phyloP scores from a whole-genome alignment of 2,888 invertebrate species.

The Oasisia sp. region DNA sequence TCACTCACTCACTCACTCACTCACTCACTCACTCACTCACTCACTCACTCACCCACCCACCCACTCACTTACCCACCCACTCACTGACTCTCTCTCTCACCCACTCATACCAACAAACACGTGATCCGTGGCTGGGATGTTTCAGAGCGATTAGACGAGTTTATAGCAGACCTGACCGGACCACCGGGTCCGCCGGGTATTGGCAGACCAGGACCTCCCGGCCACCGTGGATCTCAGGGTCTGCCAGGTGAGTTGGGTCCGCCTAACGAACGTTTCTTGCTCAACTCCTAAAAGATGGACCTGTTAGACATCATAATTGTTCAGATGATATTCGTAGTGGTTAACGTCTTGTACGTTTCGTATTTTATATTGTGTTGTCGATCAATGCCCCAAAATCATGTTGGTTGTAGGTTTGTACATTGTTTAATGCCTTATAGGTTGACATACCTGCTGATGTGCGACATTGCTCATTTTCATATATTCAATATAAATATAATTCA shows the following conservation, averaged over 20 bases:
- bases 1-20: too few relatives aligned
- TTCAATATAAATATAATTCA: too few relatives aligned
- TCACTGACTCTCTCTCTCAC: too few relatives aligned
- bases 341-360: neutral
- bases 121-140: neutral
- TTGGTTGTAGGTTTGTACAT: neutral
- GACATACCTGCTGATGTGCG: neutral
- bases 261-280: neutral
- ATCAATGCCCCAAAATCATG: too few relatives aligned
- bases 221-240: constrained; percentile 33
- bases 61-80: too few relatives aligned
- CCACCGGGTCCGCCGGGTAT: constrained; percentile 34
- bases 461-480: neutral
- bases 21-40: too few relatives aligned
- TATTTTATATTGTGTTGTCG: too few relatives aligned
- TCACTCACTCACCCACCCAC: too few relatives aligned
- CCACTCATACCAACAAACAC: neutral
- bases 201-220: constrained; percentile 32
- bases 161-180: constrained; percentile 31
- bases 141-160: constrained; percentile 36
- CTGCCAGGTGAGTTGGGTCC: constrained; percentile 31
- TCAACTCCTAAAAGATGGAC: neutral
- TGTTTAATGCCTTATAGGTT: neutral
- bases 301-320: neutral
- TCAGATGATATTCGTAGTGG: neutral